Percentiles rank a stretch among this genome's conserved stretches.
phyloP scores from a whole-genome alignment of 2,888 invertebrate genomes.

The Torymus aiolomorphi region DNA sequence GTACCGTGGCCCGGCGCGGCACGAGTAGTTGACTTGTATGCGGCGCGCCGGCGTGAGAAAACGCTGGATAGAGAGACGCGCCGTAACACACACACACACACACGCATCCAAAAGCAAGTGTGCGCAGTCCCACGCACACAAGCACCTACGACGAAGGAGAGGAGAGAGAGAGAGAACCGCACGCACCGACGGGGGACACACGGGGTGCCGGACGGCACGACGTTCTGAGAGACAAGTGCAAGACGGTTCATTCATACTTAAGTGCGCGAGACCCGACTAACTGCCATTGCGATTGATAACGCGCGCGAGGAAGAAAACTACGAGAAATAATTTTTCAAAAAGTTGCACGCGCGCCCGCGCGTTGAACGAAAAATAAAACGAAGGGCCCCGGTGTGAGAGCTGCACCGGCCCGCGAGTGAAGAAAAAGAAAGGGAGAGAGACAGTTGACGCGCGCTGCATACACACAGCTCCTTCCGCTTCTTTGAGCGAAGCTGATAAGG shows the following conservation, averaged over 20 bases:
- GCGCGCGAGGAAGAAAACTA: not conserved
- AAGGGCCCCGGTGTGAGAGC: too few relatives aligned
- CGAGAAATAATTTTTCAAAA: not conserved
- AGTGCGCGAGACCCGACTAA: too few relatives aligned
- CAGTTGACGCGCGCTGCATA: not conserved
- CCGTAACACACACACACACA: slow-evolving; percentile 18
- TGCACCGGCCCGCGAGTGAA: too few relatives aligned
- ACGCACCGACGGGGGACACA: not conserved
- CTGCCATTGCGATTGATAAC: not conserved
- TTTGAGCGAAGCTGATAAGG: not conserved
- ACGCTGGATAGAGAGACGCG: slow-evolving; percentile 42
- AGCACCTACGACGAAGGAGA: not conserved
- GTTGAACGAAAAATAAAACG: too few relatives aligned
- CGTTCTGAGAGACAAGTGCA: too few relatives aligned
- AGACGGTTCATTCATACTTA: too few relatives aligned
- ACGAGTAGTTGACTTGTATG: slow-evolving; percentile 81
- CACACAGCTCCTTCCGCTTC: not conserved
- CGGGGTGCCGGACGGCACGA: not conserved
- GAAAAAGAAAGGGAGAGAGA: not conserved
- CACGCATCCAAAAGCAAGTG: slow-evolving; percentile 23
- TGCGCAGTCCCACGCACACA: slow-evolving; percentile 28
- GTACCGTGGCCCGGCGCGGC: slow-evolving; percentile 79
- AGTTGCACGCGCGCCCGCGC: not conserved
- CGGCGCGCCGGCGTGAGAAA: slow-evolving; percentile 69
- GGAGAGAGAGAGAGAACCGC: too few relatives aligned